Evolutionary conservation across 2,888 invertebrate species (phyloP), one percentile per base, ranked within the genome.

Genomic region (Pogonocherus hispidulus): DNA sequence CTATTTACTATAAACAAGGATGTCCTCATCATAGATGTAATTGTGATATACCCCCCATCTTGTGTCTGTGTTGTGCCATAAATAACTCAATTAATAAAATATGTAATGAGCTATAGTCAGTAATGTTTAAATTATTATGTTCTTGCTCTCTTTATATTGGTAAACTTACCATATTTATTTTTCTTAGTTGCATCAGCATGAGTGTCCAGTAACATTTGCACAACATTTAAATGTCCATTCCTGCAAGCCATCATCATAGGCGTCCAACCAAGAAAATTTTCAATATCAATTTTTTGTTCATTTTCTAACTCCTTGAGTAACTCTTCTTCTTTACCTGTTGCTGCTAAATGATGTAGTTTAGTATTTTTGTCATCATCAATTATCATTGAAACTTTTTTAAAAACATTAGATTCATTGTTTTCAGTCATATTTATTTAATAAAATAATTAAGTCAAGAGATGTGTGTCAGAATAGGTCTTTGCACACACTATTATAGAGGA

Each of bases 171-270:
- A 72, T 81, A 84, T 68, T 76, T 77, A 74, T 85, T 85, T 54
- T 69, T 74, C 56, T 71, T 79, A 3, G 83, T 81, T 0, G 83
- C 80, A 71, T 85, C 83, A 4, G 85, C 85, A 20, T 79, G 73
- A 54, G 79, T 76, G 0, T 80, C 74, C 20, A 85, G 63, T 37
- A 85, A 72, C 27, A 77, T 51, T 71, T 81, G 77, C 1, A 83
- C 80, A 14, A 78, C 72, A 9, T 79, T 77, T 3, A 76, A 9
- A 56, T 83, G 80, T 3, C 82, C 83, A 57, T 83, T 80, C 59
- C 82, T 73, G 6, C 83, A 80, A 3, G 85, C 84, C 83, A 85
- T 84, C 84, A 85, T 84, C 63, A 85, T 74, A 4, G 85, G 84
- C 3, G 85, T 85, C 85, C 85, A 85, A 49, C 84, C 84, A 52